Evolutionary conservation across 2,888 invertebrate genomes (phyloP).

Genomic region (Belgica antarctica): DNA sequence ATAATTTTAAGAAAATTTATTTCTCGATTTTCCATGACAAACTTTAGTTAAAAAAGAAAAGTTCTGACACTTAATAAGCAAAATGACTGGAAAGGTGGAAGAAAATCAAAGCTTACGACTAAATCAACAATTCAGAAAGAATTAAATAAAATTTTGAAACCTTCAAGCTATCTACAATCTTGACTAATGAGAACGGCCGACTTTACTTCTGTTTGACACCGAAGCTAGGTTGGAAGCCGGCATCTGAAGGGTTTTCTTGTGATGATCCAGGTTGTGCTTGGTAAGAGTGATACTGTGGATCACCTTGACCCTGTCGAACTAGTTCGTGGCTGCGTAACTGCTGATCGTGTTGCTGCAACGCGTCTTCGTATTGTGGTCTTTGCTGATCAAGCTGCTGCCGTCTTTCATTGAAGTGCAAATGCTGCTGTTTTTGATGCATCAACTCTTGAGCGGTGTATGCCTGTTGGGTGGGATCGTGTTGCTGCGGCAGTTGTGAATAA

Average conservation of each 20-base stretch:
- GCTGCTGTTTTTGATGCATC: neutral
- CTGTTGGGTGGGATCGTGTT: neutral
- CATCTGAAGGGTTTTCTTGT: neutral
- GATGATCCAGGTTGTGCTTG: neutral
- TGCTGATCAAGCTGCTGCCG: neutral
- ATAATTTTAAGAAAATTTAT: too few relatives aligned
- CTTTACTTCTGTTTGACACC: neutral
- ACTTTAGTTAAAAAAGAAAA: too few relatives aligned
- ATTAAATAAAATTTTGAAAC: neutral
- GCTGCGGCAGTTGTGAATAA: too few relatives aligned
- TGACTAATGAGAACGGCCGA: neutral
- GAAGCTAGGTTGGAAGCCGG: neutral
- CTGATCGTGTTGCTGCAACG: neutral
- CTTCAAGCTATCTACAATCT: neutral
- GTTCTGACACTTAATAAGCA: too few relatives aligned
- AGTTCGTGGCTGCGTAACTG: slow-evolving; percentile 13
- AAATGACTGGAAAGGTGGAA: neutral
- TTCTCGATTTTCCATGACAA: too few relatives aligned
- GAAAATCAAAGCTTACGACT: neutral
- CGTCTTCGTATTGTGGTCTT: neutral
- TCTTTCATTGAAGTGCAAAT: too few relatives aligned
- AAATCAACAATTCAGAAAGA: neutral
- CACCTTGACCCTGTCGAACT: neutral
- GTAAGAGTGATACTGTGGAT: neutral
- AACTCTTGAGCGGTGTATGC: too few relatives aligned